Conservation (phyloP, 1,140 invertebrate genomes). For the Pectinophora gossypiella region DNA sequence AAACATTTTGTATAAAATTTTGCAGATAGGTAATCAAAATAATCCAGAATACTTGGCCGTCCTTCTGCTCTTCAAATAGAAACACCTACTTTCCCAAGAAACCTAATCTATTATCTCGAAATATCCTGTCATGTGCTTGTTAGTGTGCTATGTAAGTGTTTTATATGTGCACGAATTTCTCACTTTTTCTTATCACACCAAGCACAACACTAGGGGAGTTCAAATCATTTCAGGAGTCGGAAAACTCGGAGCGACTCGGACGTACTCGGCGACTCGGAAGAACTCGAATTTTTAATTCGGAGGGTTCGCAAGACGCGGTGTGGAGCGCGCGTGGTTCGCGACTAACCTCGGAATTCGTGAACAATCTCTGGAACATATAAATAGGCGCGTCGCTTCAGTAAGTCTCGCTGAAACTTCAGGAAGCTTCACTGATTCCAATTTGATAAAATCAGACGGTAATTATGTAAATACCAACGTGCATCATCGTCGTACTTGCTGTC, state of each 20-base stretch:
- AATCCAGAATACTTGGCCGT: no score
- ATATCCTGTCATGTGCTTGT: neutral
- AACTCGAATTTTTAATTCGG: constrained; percentile 4
- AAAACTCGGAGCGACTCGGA: neutral
- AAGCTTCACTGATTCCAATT: no score
- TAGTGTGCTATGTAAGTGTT: neutral
- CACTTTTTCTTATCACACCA: constrained; percentile 1
- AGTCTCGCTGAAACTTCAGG: neutral
- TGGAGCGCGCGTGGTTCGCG: constrained; percentile 39
- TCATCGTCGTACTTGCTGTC: no score
- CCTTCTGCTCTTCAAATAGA: neutral
- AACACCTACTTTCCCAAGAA: neutral
- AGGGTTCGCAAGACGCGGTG: constrained; percentile 14
- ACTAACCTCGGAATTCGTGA: constrained; percentile 60
- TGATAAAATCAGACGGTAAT: no score
- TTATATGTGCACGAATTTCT: neutral
- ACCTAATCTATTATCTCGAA: neutral
- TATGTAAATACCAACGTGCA: no score
- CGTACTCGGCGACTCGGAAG: neutral
- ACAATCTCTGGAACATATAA: constrained; percentile 68
- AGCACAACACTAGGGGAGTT: constrained; percentile 1
- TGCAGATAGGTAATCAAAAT: no score
- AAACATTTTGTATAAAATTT: no score
- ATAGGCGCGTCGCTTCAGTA: constrained; percentile 49
- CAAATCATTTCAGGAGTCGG: constrained; percentile 10